Evolutionary conservation across 2,888 invertebrate genomes (phyloP), one percentile per base, ranked within the genome.

Genomic region (Thymelicus acteon): DNA sequence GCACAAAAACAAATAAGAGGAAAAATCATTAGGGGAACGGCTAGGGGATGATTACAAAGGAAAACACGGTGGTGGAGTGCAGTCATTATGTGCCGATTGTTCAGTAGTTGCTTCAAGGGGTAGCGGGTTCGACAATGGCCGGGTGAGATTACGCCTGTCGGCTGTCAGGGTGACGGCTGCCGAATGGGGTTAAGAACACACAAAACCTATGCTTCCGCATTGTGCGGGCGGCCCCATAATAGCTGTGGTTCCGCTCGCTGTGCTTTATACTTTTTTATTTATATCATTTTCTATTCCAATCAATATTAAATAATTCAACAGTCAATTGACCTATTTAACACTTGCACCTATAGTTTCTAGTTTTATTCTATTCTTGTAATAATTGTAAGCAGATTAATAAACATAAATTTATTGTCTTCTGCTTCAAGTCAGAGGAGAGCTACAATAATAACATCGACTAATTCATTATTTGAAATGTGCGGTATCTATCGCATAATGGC

Each of bases 1-100:
- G 83, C 85, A 92, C 90, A 90, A 92, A 93, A 93, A 92, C 92
- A 93, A 93, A 93, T 88, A 93, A 82, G 85, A 86, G 85, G 90
- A 90, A 90, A 89, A 91, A 92, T 91, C 90, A 90, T 90, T 90
- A 90, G 89, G 90, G 89, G 86, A 86, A 76, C 75, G 80, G 78
- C 75, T 77, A 79, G 86, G 90, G 89, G 88, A 80, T 83, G 85
- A 85, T 84, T 84, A 90, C 91, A 93, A 92, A 89, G 86, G 89
- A 85, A 85, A 88, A 87, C 88, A 89, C 85, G 84, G 81, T 72
- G 77, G 75, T 82, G 83, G 85, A 85, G 85, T 84, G 85, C 80
- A 76, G 77, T 77, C 79, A 79, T 79, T 79, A 79, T 78, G 79
- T 77, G 76, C 76, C 79, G 82, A 85, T 87, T 85, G 87, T 85